phyloP scores from a whole-genome alignment of 2,113 vertebrate species.

The Pelmatolapia mariae region DNA sequence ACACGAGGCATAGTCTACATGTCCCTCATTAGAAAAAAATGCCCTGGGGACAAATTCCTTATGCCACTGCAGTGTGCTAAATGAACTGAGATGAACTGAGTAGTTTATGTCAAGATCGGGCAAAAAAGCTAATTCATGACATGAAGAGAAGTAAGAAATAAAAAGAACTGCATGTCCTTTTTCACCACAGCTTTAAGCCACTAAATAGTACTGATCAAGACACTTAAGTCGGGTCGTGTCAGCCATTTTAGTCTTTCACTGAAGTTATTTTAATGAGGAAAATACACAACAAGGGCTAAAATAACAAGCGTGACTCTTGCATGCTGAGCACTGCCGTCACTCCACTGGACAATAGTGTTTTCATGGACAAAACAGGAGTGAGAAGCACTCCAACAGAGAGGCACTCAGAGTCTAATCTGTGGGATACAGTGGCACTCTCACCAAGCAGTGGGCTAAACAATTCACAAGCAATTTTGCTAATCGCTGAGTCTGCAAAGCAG shows the following conservation, averaged over 20 bases:
- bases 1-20: not conserved
- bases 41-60: not conserved
- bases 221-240: not conserved
- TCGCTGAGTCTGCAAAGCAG: not conserved
- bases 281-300: not conserved
- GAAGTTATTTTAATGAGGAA: not conserved
- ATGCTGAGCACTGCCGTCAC: not conserved
- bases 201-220: not conserved
- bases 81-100: not conserved
- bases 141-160: not conserved
- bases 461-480: constrained; percentile 25
- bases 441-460: not conserved
- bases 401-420: constrained; percentile 22
- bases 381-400: constrained; percentile 38
- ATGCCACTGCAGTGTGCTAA: not conserved
- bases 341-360: constrained; percentile 25
- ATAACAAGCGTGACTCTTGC: not conserved
- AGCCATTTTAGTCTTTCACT: not conserved
- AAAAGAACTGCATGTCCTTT: not conserved
- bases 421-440: not conserved
- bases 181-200: not conserved
- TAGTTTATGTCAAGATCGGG: not conserved
- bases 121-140: not conserved
- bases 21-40: not conserved
- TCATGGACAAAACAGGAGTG: constrained; percentile 18